These are phyloP conservation scores for Thamnophis elegans DNA, from an alignment of 2,797 vertebrate species.

Conservation along the genomic window DNA sequence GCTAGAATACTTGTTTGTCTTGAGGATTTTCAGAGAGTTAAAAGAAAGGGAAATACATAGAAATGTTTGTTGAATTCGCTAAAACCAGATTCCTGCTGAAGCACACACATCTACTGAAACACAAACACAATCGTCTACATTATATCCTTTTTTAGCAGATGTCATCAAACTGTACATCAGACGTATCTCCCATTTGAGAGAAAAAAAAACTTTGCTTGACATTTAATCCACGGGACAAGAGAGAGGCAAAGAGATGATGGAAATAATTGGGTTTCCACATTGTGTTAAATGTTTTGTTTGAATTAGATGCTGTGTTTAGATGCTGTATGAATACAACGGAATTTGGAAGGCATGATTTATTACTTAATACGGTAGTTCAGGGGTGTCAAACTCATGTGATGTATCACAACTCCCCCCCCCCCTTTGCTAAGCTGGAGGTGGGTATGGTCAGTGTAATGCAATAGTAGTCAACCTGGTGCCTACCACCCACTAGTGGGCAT, in stretches of 20 bases:
- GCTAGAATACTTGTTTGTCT: not conserved
- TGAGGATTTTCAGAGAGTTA: not conserved
- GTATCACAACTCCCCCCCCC: accelerated
- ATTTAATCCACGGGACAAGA: not conserved
- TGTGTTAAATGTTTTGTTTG: not conserved
- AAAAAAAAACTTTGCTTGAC: not conserved
- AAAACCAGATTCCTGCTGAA: not conserved
- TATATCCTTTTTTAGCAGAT: not conserved
- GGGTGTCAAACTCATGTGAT: too few relatives aligned
- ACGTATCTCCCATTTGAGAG: not conserved
- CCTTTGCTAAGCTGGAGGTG: too few relatives aligned
- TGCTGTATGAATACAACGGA: not conserved
- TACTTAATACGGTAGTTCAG: not conserved
- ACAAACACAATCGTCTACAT: not conserved
- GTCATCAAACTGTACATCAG: not conserved
- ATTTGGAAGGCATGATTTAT: not conserved
- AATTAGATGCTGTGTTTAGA: not conserved
- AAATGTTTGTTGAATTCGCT: not conserved
- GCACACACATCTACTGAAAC: not conserved
- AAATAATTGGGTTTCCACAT: not conserved
- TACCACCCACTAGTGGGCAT: too few relatives aligned
- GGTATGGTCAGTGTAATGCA: too few relatives aligned
- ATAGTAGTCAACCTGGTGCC: too few relatives aligned
- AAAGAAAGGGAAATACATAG: not conserved
- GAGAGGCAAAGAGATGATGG: not conserved